phyloP scores from a whole-genome alignment of 2,113 vertebrate genomes.

The Lampris incognitus region DNA sequence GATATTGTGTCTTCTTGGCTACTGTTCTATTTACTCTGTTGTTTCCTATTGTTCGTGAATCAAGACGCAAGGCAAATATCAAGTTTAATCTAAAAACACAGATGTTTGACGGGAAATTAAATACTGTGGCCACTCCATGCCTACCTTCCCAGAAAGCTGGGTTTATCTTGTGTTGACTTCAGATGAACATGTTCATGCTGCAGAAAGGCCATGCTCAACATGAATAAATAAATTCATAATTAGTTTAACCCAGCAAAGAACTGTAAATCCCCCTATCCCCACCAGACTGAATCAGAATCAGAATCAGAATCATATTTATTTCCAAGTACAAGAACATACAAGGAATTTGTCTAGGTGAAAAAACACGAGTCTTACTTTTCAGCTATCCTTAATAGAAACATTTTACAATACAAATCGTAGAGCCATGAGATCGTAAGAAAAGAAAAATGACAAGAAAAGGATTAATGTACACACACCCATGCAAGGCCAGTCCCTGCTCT shows the following conservation, averaged over 20 bases:
- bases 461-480: conserved; percentile 1
- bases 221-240: conserved; percentile 67
- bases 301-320: too few relatives aligned
- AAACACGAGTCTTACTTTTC: conserved; percentile 4
- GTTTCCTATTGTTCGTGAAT: conserved; percentile 50
- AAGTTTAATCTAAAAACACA: conserved; percentile 50
- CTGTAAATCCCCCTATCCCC: conserved; percentile 42
- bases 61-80: conserved; percentile 42
- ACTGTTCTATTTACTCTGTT: conserved; percentile 23
- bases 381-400: conserved; percentile 54
- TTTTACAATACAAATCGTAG: conserved; percentile 10
- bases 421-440: not conserved
- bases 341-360: not conserved
- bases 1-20: conserved; percentile 42
- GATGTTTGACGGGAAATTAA: conserved; percentile 56
- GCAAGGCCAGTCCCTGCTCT: not conserved
- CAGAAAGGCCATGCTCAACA: conserved; percentile 13
- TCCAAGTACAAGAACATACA: too few relatives aligned
- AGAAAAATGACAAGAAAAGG: conserved; percentile 17
- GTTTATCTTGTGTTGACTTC: conserved; percentile 59
- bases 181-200: conserved; percentile 38
- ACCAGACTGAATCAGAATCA: not conserved
- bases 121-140: conserved; percentile 38
- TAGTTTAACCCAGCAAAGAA: conserved; percentile 39
- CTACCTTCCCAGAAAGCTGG: conserved; percentile 56